Evolutionary conservation across 2,888 invertebrate genomes (phyloP), one percentile per base, ranked within the genome.

Genomic region (Clepsis dumicolana): DNA sequence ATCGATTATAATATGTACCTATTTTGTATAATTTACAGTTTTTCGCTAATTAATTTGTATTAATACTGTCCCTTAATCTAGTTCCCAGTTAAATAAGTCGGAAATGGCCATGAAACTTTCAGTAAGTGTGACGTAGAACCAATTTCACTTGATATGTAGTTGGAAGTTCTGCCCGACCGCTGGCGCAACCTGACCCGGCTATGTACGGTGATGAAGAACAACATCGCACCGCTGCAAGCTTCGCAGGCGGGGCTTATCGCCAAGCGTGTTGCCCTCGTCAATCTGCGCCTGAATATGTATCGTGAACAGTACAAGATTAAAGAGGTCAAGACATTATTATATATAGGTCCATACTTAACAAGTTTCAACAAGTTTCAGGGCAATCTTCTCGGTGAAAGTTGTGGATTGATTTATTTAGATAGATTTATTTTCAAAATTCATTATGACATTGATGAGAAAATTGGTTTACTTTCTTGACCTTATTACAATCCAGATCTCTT

Each of bases 141-240:
- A 7, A 29, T 29, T 29, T 16, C 18, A 59, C 12, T 29, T 50
- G 32, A 21, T 48, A 16, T 61, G 4, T 75, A 94, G 94, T 81
- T 96, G 76, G 94, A 96, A 83, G 96, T 97, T 77, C 90, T 99
- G 52, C 99, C 99, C 0, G 98, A 98, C 75, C 95, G 95, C 77
- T 99, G 99, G 99, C 94, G 95, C 61, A 96, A 96, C 76, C 94
- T 98, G 7, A 98, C 98, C 85, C 98, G 97, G 88, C 92, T 96
- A 69, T 96, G 97, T 0, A 96, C 97, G 1, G 95, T 96, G 62
- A 96, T 97, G 59, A 98, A 98, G 86, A 98, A 98, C 84, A 94
- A 95, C 56, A 97, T 98, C 44, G 97, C 96, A 0, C 98, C 99
- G 18, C 94, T 98, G 71, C 97, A 98, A 86, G 96, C 97, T 3